These are phyloP conservation scores for Cancer borealis DNA, from an alignment of 2,888 invertebrate species.

Conservation along the genomic window DNA sequence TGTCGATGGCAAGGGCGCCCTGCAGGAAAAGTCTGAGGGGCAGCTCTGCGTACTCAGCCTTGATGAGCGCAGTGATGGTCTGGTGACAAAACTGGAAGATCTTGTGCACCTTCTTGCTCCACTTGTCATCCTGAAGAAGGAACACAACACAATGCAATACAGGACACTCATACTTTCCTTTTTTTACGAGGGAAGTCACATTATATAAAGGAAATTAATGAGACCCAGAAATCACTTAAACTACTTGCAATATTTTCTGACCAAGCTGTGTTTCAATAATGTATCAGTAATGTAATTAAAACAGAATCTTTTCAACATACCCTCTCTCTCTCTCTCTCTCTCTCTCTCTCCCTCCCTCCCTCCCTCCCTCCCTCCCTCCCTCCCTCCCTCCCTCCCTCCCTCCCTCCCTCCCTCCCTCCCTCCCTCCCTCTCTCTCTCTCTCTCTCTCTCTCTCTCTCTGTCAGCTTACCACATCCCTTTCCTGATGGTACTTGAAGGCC, in stretches of 20 bases:
- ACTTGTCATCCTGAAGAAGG: constrained; percentile 90
- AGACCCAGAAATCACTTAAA: not conserved
- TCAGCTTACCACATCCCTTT: constrained; percentile 85
- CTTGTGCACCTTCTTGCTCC: constrained; percentile 99
- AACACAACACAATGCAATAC: not conserved
- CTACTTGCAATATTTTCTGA: not conserved
- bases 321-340: not conserved
- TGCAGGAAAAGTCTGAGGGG: constrained; percentile 96
- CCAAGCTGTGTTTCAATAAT: not conserved
- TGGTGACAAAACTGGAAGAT: constrained; percentile 99
- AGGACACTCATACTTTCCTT: not conserved
- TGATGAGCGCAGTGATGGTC: constrained; percentile 95
- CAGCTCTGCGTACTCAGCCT: constrained; percentile 96
- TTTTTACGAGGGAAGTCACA: not conserved
- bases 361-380: not conserved
- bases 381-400: not conserved
- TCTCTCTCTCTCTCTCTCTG: not conserved
- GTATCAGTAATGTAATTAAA: not conserved
- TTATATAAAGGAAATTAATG: not conserved
- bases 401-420: not conserved
- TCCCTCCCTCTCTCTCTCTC: not conserved
- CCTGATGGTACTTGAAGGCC: constrained; percentile 89
- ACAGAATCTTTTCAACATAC: too few relatives aligned
- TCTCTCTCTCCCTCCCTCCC: not conserved
- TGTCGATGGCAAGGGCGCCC: constrained; percentile 93